Evolutionary conservation across 2,113 vertebrate species (phyloP).

Genomic region (Meriones unguiculatus): DNA sequence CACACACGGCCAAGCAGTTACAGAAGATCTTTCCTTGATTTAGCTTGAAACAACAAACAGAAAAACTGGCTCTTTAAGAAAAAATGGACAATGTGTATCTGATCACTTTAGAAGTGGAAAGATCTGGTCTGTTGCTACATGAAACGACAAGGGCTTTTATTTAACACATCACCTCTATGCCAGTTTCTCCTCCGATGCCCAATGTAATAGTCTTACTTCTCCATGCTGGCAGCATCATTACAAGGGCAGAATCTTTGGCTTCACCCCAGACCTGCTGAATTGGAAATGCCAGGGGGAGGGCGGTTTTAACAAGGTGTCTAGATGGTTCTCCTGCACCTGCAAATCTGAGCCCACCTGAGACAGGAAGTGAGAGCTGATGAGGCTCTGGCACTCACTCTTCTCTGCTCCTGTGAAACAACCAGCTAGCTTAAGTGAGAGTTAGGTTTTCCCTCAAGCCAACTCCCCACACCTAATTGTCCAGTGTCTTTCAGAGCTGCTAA

Average conservation of each 20-base stretch:
- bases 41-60: neutral
- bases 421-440: neutral
- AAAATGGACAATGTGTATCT: neutral
- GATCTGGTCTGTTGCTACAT: neutral
- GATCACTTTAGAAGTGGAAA: neutral
- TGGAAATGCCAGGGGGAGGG: neutral
- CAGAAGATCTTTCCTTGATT: neutral
- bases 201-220: neutral
- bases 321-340: neutral
- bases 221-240: neutral
- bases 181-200: conserved; percentile 3
- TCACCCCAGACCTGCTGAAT: rapidly evolving
- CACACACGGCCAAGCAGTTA: neutral
- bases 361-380: neutral
- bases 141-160: neutral
- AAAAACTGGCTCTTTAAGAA: neutral
- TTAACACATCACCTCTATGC: neutral
- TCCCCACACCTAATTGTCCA: neutral
- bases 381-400: neutral
- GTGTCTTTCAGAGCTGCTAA: neutral
- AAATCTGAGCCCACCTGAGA: neutral
- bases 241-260: neutral
- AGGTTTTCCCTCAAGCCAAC: neutral
- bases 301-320: neutral
- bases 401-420: neutral